These are phyloP conservation scores for Drosophila sordidula DNA, from an alignment of 2,888 invertebrate genomes.

Conservation along the genomic window DNA sequence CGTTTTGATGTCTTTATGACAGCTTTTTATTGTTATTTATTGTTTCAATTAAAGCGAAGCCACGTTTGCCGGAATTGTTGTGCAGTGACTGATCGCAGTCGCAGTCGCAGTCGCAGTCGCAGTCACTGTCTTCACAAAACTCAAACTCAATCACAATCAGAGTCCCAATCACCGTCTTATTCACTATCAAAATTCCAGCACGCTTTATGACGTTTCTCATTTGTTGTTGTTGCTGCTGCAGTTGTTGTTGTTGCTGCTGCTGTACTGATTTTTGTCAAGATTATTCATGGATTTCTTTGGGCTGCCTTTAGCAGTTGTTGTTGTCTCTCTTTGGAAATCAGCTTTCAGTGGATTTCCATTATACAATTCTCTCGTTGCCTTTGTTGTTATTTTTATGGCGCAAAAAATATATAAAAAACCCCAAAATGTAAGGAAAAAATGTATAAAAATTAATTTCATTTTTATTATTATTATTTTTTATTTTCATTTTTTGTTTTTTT, in stretches of 20 bases:
- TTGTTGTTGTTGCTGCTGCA: slow-evolving; percentile 24
- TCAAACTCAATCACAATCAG: slow-evolving; percentile 7
- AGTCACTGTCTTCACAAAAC: slow-evolving; percentile 11
- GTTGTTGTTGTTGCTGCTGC: slow-evolving; percentile 16
- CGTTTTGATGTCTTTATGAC: slow-evolving; percentile 66
- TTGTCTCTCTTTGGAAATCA: slow-evolving; percentile 75
- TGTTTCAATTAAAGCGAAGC: slow-evolving; percentile 67
- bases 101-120: slow-evolving; percentile 13
- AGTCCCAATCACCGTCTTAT: slow-evolving; percentile 47
- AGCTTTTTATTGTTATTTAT: slow-evolving; percentile 64
- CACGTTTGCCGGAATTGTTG: slow-evolving; percentile 20
- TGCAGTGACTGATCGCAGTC: slow-evolving; percentile 59
- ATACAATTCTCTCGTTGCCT: slow-evolving; percentile 54
- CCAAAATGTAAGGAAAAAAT: slow-evolving; percentile 12
- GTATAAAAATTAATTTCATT: slow-evolving; percentile 61
- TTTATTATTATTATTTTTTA: slow-evolving; percentile 47
- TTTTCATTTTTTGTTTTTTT: slow-evolving; percentile 7
- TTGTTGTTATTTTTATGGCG: slow-evolving; percentile 50
- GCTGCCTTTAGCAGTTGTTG: slow-evolving; percentile 26
- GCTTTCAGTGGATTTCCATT: slow-evolving; percentile 76
- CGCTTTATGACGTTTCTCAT: slow-evolving; percentile 73
- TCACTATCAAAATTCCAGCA: slow-evolving; percentile 73
- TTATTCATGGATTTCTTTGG: slow-evolving; percentile 69
- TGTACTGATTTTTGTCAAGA: slow-evolving; percentile 69
- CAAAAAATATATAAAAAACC: slow-evolving; percentile 16